Evolutionary conservation across 2,113 vertebrate species (phyloP).

Genomic region (Probosciger aterrimus): DNA sequence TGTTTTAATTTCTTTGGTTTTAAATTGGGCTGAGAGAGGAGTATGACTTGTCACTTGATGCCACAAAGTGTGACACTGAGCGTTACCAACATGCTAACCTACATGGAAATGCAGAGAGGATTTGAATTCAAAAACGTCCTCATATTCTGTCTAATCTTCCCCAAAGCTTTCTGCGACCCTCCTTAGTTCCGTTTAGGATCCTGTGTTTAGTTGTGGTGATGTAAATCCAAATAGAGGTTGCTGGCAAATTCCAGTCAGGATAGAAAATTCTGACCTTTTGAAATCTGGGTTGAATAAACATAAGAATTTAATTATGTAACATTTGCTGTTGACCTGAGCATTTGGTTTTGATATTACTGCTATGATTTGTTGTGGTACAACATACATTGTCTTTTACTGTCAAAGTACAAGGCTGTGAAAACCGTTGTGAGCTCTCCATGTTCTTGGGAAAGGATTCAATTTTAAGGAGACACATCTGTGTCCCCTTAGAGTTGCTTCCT

Average conservation of each 20-base stretch:
- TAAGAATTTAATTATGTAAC: background rate
- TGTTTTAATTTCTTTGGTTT: background rate
- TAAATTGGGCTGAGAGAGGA: background rate
- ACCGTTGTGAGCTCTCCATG: fast-evolving
- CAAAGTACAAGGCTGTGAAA: background rate
- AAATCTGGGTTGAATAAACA: background rate
- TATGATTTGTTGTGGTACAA: background rate
- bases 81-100: background rate
- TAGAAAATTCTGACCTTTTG: background rate
- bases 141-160: background rate
- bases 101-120: background rate
- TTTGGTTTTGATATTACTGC: background rate
- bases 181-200: background rate
- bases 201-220: background rate
- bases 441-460: background rate
- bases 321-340: background rate
- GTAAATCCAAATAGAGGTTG: background rate
- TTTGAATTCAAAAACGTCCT: background rate
- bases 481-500: background rate
- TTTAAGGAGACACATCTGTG: background rate
- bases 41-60: background rate
- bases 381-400: background rate
- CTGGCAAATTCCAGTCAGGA: background rate
- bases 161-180: background rate
- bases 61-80: background rate